Evolutionary conservation across 2,888 invertebrate genomes (phyloP).

Genomic region (Pachycephus smyrnensis): DNA sequence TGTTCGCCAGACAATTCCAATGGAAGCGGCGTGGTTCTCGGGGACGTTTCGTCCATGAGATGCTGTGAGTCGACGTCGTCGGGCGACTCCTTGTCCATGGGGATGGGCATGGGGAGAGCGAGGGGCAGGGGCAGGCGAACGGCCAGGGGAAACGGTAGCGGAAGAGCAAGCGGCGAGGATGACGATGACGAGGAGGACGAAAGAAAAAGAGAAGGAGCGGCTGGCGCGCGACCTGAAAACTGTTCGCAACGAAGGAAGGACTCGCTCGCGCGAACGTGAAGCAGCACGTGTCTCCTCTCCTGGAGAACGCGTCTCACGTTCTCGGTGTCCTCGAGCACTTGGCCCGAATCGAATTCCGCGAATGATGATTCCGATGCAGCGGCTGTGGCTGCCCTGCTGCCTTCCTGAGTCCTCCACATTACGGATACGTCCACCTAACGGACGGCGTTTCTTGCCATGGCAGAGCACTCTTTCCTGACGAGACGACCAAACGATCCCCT

Average conservation of each 20-base stretch:
- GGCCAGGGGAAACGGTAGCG: no score
- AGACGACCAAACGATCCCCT: neutral
- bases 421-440: no score
- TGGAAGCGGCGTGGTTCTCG: no score
- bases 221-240: slow-evolving; percentile 13
- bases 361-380: neutral
- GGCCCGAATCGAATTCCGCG: slow-evolving; percentile 49
- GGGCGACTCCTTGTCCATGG: no score
- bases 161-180: slow-evolving; percentile 28
- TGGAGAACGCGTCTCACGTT: slow-evolving; percentile 42
- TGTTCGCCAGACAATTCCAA: no score
- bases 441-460: neutral
- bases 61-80: no score
- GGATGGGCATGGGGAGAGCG: no score
- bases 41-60: no score
- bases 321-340: slow-evolving; percentile 42
- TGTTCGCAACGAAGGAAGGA: slow-evolving; percentile 53
- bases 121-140: no score
- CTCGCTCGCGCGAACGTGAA: slow-evolving; percentile 56
- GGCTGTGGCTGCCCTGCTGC: slow-evolving; percentile 24
- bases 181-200: slow-evolving; percentile 26
- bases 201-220: slow-evolving; percentile 27
- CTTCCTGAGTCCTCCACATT: slow-evolving; percentile 62
- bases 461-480: neutral
- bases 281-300: slow-evolving; percentile 54